Conservation (phyloP, 2,113 vertebrate species). For the Gasterosteus nipponicus region DNA sequence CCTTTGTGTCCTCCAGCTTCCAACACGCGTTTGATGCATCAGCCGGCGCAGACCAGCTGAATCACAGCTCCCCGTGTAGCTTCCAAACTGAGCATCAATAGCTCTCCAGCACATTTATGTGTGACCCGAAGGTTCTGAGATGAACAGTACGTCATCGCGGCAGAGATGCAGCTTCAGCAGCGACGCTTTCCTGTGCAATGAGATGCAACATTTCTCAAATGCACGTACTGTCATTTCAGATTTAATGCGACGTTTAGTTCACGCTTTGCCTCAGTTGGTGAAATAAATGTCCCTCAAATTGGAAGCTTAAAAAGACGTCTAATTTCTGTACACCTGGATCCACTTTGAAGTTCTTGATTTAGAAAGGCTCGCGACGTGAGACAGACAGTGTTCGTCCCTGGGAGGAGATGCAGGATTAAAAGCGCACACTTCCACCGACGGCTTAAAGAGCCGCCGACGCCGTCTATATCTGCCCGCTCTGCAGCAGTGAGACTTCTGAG, state of each 20-base stretch:
- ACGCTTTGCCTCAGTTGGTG: constrained; percentile 4
- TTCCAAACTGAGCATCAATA: constrained; percentile 36
- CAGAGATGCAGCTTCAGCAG: constrained; percentile 5
- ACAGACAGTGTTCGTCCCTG: constrained; percentile 17
- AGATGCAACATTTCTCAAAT: constrained; percentile 17
- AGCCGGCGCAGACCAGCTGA: constrained; percentile 25
- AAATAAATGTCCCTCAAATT: constrained; percentile 23
- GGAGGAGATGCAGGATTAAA: constrained; percentile 57
- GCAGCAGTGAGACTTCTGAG: constrained; percentile 36
- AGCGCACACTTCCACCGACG: constrained; percentile 36
- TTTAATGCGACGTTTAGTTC: constrained; percentile 20
- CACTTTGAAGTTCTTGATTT: constrained; percentile 34
- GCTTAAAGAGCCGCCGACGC: constrained; percentile 53
- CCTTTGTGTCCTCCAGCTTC: constrained; percentile 5
- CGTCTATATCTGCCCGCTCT: constrained; percentile 49
- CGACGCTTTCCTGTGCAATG: neutral
- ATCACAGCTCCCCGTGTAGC: constrained; percentile 31
- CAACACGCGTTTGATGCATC: constrained; percentile 18
- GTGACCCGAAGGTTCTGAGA: constrained; percentile 21
- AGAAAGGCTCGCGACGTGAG: constrained; percentile 32
- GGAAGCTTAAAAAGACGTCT: constrained; percentile 37
- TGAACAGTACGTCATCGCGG: neutral
- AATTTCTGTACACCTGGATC: constrained; percentile 35
- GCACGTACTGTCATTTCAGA: neutral
- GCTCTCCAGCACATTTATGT: constrained; percentile 17